These are phyloP conservation scores for Tragelaphus imberbis DNA, from an alignment of 2,113 vertebrate species.

Conservation along the genomic window DNA sequence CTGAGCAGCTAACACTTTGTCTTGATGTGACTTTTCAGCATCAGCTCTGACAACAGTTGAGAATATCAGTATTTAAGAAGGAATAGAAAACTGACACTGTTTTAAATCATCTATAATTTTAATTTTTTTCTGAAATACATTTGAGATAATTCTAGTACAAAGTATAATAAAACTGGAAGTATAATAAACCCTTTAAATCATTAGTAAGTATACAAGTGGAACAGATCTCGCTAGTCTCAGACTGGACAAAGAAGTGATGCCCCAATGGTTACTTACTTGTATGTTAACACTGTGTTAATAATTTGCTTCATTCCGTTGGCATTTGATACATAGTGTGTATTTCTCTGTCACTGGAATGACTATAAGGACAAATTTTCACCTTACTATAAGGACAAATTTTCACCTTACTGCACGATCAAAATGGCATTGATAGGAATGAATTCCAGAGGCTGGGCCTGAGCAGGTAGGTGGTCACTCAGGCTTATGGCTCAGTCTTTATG, in stretches of 20 bases:
- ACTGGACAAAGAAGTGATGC: constrained; percentile 89
- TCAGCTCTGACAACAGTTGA: constrained; percentile 71
- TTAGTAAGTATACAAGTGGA: constrained; percentile 89
- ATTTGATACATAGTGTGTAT: constrained; percentile 96
- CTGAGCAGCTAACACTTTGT: not conserved
- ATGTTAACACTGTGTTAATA: constrained; percentile 89
- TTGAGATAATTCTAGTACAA: constrained; percentile 93
- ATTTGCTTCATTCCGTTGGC: constrained; percentile 92
- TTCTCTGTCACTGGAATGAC: constrained; percentile 93
- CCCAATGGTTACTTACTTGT: constrained; percentile 91
- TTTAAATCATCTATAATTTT: constrained; percentile 87
- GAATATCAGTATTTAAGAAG: constrained; percentile 80
- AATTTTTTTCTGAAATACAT: constrained; percentile 84
- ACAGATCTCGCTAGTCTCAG: constrained; percentile 50
- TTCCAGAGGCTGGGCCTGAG: constrained; percentile 85
- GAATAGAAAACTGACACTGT: constrained; percentile 82
- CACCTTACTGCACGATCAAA: constrained; percentile 96
- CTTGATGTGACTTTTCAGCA: constrained; percentile 71
- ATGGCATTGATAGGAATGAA: constrained; percentile 87
- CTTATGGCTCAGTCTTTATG: constrained; percentile 88
- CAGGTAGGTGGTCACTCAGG: constrained; percentile 81
- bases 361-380: constrained; percentile 91
- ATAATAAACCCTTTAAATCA: constrained; percentile 92
- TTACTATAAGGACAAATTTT: too few species aligned
- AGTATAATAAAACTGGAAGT: constrained; percentile 92